Conservation (phyloP, 23 tunicate genomes). For the Trididemnum miniatum region DNA sequence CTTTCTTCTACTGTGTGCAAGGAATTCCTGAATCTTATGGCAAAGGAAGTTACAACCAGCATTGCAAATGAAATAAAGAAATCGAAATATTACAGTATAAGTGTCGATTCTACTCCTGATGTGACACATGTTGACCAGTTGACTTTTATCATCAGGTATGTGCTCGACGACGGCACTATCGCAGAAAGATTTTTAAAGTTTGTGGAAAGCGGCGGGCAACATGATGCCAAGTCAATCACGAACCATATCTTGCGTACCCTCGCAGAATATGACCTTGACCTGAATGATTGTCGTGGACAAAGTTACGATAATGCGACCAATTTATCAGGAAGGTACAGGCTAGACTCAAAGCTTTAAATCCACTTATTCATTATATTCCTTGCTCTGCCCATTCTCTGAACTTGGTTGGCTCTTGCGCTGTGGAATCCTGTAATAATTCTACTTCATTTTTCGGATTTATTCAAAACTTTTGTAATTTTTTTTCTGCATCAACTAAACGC, state of each 20-base stretch:
- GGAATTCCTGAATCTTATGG: not conserved
- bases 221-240: slow-evolving; percentile 3
- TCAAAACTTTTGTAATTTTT: slow-evolving; percentile 7
- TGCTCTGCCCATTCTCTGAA: slow-evolving; percentile 28
- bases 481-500: slow-evolving; percentile 30
- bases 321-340: slow-evolving; percentile 12
- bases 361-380: slow-evolving; percentile 4
- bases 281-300: slow-evolving; percentile 19
- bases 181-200: slow-evolving; percentile 18
- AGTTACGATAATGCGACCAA: slow-evolving; percentile 25
- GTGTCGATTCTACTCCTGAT: slow-evolving; percentile 30
- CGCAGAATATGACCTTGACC: not conserved
- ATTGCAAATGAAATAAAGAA: slow-evolving; percentile 6
- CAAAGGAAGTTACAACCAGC: not conserved
- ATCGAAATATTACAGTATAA: not conserved
- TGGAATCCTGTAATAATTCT: not conserved
- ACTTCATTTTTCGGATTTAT: slow-evolving; percentile 7
- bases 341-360: not conserved
- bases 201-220: not conserved
- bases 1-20: not conserved
- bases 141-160: slow-evolving; percentile 3
- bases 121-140: slow-evolving; percentile 24
- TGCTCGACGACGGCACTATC: slow-evolving; percentile 27
- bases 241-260: slow-evolving; percentile 8
- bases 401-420: slow-evolving; percentile 1